These are phyloP conservation scores for Julus scandinavius DNA, from an alignment of 2,888 invertebrate species.

Conservation along the genomic window DNA sequence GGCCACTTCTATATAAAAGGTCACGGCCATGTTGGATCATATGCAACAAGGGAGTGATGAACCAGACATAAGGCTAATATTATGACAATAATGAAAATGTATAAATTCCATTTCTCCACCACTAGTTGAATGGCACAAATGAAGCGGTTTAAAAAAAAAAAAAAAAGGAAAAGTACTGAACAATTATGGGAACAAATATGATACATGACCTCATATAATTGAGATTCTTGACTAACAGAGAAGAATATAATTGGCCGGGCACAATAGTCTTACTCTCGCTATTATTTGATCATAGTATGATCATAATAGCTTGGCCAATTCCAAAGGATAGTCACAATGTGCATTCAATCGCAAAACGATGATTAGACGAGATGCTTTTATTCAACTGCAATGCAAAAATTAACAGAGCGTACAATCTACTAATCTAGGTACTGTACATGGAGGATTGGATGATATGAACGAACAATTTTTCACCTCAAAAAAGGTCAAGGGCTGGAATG, in stretches of 20 bases:
- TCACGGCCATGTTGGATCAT: too few species aligned
- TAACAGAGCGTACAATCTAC: neutral
- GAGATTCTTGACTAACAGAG: neutral
- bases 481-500: conserved; percentile 30
- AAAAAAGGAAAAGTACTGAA: too few species aligned
- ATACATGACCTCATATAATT: neutral
- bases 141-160: too few species aligned
- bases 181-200: too few species aligned
- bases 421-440: neutral
- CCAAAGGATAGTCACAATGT: neutral
- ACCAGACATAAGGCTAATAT: too few species aligned
- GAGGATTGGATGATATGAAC: neutral
- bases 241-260: neutral
- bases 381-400: neutral
- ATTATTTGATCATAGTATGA: neutral
- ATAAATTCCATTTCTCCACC: too few species aligned
- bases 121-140: too few species aligned
- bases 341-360: neutral
- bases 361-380: neutral
- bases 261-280: neutral
- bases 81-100: too few species aligned
- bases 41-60: too few species aligned
- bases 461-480: neutral
- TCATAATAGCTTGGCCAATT: neutral
- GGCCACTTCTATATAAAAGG: too few species aligned